Percentiles rank a stretch among this genome's conserved stretches.
These are phyloP conservation scores for Melanerpes formicivorus DNA, from an alignment of 2,113 vertebrate genomes.

Conservation along the genomic window DNA sequence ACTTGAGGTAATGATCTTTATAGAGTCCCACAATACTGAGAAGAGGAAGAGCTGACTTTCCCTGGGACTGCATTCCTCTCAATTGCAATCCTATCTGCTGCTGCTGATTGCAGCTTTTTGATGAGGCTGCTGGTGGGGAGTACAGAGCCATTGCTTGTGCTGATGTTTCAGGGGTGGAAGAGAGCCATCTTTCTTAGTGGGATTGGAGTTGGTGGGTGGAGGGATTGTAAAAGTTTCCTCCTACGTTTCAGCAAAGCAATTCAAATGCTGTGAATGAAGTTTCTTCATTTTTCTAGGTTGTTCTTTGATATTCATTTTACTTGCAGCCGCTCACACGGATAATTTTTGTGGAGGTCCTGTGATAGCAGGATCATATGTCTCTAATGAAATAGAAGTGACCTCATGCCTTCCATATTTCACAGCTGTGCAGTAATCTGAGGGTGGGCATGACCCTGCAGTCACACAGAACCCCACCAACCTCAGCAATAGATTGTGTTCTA, in stretches of 20 bases:
- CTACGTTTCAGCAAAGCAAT: not conserved
- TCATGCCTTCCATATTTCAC: accelerated
- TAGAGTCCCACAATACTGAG: not conserved
- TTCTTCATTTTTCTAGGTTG: not conserved
- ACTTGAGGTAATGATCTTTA: constrained; percentile 82
- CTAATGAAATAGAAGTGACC: not conserved
- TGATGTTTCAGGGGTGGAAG: not conserved
- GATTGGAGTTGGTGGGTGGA: not conserved
- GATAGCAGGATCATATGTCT: not conserved
- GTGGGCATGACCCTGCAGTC: not conserved
- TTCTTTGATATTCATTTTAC: not conserved
- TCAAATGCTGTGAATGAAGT: not conserved
- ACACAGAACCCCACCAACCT: not conserved
- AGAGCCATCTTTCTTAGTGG: not conserved
- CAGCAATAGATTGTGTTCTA: not conserved
- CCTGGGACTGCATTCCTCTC: not conserved
- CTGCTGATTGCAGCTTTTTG: not conserved
- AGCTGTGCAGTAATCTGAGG: not conserved
- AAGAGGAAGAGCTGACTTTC: not conserved
- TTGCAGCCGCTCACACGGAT: not conserved
- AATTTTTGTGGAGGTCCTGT: not conserved
- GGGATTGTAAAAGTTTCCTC: not conserved
- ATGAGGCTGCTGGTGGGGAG: not conserved
- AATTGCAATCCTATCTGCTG: not conserved
- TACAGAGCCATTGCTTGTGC: not conserved